These are phyloP conservation scores for Crax fasciolata DNA, from an alignment of 2,797 vertebrate species.

Conservation along the genomic window DNA sequence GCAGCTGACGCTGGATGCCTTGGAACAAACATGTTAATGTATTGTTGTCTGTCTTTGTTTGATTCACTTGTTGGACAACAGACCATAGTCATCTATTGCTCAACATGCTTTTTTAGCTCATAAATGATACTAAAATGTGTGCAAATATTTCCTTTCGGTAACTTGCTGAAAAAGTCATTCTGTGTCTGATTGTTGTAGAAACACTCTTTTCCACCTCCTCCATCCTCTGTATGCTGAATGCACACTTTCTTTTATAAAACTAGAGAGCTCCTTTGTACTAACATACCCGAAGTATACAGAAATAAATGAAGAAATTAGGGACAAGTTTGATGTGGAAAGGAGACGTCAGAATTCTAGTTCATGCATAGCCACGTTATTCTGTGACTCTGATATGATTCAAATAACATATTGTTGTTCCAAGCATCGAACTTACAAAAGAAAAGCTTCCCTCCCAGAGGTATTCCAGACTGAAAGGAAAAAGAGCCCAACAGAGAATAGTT, in stretches of 20 bases:
- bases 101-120: background rate
- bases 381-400: background rate
- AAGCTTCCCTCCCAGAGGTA: background rate
- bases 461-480: background rate
- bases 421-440: background rate
- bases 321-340: background rate
- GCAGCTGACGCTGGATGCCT: background rate
- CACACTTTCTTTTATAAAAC: background rate
- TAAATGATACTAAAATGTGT: background rate
- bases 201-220: background rate
- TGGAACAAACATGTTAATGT: background rate
- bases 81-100: background rate
- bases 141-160: slow-evolving; percentile 24
- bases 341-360: background rate
- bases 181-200: background rate
- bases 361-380: background rate
- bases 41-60: slow-evolving; percentile 17
- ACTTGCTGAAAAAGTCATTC: slow-evolving; percentile 1
- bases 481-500: background rate
- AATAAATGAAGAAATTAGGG: background rate
- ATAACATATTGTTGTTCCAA: background rate
- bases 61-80: slow-evolving; percentile 40
- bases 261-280: background rate
- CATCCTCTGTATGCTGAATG: background rate
- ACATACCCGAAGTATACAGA: background rate